These are phyloP conservation scores for Andrena minutula DNA, from an alignment of 2,888 invertebrate species.

Conservation along the genomic window DNA sequence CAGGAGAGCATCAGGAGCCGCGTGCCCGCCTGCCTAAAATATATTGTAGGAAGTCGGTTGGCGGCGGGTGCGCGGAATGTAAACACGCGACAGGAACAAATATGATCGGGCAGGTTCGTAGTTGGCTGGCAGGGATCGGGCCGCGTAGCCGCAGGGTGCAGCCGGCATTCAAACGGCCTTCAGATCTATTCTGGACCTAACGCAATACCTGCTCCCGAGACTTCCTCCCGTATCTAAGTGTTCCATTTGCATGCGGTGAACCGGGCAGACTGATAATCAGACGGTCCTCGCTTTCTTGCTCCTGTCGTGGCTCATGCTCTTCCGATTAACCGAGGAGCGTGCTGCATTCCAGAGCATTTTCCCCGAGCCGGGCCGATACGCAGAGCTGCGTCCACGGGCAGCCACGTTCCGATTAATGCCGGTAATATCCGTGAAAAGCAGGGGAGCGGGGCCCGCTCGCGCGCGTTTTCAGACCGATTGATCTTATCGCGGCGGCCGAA, in stretches of 20 bases:
- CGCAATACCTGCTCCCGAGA: conserved; percentile 59
- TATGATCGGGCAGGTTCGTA: conserved; percentile 11
- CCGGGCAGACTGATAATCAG: conserved; percentile 66
- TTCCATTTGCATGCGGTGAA: conserved; percentile 65
- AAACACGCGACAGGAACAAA: conserved; percentile 52
- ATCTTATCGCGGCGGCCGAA: conserved; percentile 32
- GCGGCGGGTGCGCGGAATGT: conserved; percentile 8
- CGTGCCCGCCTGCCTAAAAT: background rate
- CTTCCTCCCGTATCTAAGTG: conserved; percentile 58
- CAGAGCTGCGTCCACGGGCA: background rate
- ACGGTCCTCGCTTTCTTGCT: conserved; percentile 57
- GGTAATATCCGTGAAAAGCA: conserved; percentile 30
- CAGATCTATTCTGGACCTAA: conserved; percentile 69
- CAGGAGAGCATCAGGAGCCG: background rate
- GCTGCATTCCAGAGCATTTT: conserved; percentile 61
- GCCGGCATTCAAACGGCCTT: conserved; percentile 67
- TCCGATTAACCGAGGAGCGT: conserved; percentile 55
- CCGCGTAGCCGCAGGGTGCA: conserved; percentile 37
- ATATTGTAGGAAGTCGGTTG: conserved; percentile 14
- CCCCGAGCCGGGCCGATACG: conserved; percentile 9
- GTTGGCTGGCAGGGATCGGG: conserved; percentile 22
- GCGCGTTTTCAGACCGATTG: conserved; percentile 27
- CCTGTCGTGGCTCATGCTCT: conserved; percentile 46
- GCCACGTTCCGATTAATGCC: conserved; percentile 27
- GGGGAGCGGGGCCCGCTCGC: conserved; percentile 9